phyloP scores from a whole-genome alignment of 2,113 vertebrate species.

The Leptocoma aspasia region DNA sequence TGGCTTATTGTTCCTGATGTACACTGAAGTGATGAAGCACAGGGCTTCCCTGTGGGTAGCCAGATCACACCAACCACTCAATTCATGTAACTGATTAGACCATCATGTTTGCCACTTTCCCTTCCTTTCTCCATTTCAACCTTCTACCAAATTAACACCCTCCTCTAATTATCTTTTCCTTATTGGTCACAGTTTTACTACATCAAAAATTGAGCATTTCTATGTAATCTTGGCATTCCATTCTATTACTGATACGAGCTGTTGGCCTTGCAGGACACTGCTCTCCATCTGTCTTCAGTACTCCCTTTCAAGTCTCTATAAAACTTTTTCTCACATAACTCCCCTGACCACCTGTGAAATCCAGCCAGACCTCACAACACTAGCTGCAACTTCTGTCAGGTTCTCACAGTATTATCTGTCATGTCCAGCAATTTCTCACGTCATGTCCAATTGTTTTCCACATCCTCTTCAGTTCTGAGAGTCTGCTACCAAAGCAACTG shows the following conservation, averaged over 20 bases:
- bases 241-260: neutral
- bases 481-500: neutral
- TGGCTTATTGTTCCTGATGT: neutral
- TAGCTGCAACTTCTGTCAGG: neutral
- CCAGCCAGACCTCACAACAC: neutral
- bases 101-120: neutral
- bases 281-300: neutral
- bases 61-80: neutral
- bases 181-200: neutral
- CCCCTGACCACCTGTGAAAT: neutral
- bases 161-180: neutral
- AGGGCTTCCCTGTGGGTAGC: neutral
- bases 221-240: neutral
- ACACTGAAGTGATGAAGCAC: neutral
- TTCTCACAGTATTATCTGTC: neutral
- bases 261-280: neutral
- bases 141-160: neutral
- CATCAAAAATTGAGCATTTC: neutral
- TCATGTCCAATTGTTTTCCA: neutral
- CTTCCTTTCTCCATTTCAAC: neutral
- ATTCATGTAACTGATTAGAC: neutral
- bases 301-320: neutral
- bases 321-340: neutral
- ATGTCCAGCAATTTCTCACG: neutral
- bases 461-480: neutral